Base-by-base conservation (phyloP, 2,888 invertebrate genomes). In the Nemurella pictetii region DNA sequence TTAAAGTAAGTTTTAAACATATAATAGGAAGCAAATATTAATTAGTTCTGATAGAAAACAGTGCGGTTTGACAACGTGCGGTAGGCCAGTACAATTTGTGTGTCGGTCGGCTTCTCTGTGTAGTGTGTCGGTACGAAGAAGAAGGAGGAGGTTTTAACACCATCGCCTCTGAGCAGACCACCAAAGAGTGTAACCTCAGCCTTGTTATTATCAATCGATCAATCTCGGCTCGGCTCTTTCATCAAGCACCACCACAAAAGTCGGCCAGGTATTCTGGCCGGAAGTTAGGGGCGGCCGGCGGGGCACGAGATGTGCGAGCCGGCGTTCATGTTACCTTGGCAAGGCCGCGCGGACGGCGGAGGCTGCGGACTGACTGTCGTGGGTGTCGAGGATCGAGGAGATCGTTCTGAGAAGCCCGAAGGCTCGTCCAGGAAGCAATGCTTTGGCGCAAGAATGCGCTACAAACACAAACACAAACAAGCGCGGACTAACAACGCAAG, bases 181-280 rank as follows among this genome's bases (percentile, higher is more conserved):
- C 75, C 75, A 15, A 75, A 28, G 75, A 75, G 28, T 75, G 75
- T 26, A 75, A 75, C 75, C 75, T 75, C 26, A 75, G 27, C 75
- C 55, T 12, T 55, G 55, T 55, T 7, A 55, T 55, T 55, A 55
- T 55, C 55, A 55, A 55, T 75, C 75, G 26, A 75, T 75, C 75
- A 75, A 75, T 75, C 55, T 55, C 75, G 28, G 75, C 75, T 75
- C 75, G 28, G 27, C 75, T 75, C 75, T 28, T 55, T 75, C 75
- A 75, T 75, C 75, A 55, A 55, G 55, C 55, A 55, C 15, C 55
- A 55, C 5, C 55, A 55, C 55, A 55, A 55, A n/a, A 55, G 55
- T 55, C 55, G 55, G 1, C 55, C 55, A 55, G 55, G 55, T 55
- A 55, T 55, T 55, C 55, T 55, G 5, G 55, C 55, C 55, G 55